phyloP scores from a whole-genome alignment of 2,797 vertebrate genomes.

The Anisognathus igniventris region DNA sequence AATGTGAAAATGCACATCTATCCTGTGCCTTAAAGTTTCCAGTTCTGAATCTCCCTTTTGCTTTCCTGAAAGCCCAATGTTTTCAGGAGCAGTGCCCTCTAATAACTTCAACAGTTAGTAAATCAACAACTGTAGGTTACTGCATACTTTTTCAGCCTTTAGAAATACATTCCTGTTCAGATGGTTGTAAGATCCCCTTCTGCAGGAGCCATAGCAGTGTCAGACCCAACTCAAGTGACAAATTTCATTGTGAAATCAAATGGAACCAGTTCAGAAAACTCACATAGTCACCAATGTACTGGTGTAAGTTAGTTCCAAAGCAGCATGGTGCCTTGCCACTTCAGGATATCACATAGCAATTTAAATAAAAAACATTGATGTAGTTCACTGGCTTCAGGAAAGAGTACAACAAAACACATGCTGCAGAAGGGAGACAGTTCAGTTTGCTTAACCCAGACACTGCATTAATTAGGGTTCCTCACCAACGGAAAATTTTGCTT shows the following conservation, averaged over 20 bases:
- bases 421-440: not conserved
- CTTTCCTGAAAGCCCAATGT: not conserved
- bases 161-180: not conserved
- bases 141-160: not conserved
- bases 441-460: not conserved
- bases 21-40: not conserved
- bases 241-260: not conserved
- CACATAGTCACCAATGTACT: not conserved
- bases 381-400: not conserved
- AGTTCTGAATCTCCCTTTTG: not conserved
- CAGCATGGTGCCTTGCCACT: accelerated
- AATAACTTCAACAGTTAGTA: not conserved
- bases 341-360: not conserved
- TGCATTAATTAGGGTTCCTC: not conserved
- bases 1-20: not conserved
- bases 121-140: not conserved
- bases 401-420: not conserved
- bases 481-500: not conserved
- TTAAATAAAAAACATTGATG: not conserved
- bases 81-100: not conserved
- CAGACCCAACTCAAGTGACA: not conserved
- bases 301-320: not conserved
- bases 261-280: not conserved
- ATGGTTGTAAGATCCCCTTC: not conserved
- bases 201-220: not conserved